phyloP scores from a whole-genome alignment of 2,888 invertebrate genomes.

The Abscondita cerata region DNA sequence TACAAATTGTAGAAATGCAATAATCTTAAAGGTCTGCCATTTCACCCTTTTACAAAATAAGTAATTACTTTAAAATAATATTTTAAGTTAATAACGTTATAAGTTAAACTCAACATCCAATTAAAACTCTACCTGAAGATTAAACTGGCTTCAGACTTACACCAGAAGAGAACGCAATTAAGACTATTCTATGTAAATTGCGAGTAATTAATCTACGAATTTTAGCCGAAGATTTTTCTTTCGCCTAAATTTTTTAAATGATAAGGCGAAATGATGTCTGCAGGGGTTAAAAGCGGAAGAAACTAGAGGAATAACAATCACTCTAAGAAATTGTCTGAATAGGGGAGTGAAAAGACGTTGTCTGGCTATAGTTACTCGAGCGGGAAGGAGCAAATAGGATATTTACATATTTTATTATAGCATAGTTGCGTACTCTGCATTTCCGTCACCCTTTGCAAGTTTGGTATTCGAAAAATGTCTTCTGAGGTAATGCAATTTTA shows the following conservation, averaged over 20 bases:
- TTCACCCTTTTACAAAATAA: not conserved
- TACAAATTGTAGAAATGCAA: too few relatives aligned
- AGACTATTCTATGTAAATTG: conserved; percentile 50
- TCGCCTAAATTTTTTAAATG: conserved; percentile 43
- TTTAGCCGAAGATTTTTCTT: conserved; percentile 32
- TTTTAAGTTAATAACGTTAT: conserved; percentile 18
- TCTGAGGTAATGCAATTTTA: conserved; percentile 45
- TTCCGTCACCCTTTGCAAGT: conserved; percentile 42
- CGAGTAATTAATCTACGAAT: conserved; percentile 48
- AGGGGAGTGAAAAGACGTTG: conserved; percentile 42
- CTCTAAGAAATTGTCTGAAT: conserved; percentile 44
- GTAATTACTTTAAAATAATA: conserved; percentile 13
- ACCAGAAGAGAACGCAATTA: conserved; percentile 41
- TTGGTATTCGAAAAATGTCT: conserved; percentile 45
- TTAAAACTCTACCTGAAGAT: conserved; percentile 30
- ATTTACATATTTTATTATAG: conserved; percentile 54
- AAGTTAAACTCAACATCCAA: conserved; percentile 28
- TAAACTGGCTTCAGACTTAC: conserved; percentile 28
- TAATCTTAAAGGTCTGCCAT: too few relatives aligned
- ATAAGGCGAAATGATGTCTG: conserved; percentile 43
- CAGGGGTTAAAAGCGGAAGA: conserved; percentile 42
- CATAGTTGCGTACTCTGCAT: conserved; percentile 44
- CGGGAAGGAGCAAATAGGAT: conserved; percentile 50
- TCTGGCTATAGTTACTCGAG: conserved; percentile 46
- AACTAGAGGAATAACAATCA: conserved; percentile 42